Conservation (phyloP, 2,797 vertebrate genomes). For the Loriculus beryllinus region DNA sequence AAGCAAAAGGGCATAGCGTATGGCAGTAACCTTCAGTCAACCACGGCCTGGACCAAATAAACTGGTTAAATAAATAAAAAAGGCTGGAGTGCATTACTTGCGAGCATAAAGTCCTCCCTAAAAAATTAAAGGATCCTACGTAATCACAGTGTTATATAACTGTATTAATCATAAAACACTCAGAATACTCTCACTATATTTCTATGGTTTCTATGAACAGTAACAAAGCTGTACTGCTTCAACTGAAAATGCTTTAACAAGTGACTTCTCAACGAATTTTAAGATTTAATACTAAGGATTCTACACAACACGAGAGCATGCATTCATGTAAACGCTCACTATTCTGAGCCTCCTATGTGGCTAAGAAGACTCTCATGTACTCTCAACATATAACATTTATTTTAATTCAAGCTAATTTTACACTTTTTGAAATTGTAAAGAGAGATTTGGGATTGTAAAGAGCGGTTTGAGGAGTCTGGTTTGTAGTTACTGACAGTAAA, state of each 20-base stretch:
- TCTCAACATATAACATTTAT: not conserved
- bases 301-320: fast-evolving
- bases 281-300: not conserved
- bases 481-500: not conserved
- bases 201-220: not conserved
- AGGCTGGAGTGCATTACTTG: not conserved
- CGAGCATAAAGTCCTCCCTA: fast-evolving
- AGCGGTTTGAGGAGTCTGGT: not conserved
- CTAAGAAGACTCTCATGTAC: not conserved
- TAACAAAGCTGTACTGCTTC: not conserved
- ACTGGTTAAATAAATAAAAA: not conserved
- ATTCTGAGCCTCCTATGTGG: not conserved
- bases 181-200: not conserved
- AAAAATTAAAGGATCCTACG: not conserved
- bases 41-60: not conserved
- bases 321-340: not conserved
- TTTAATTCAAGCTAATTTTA: not conserved
- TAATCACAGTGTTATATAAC: not conserved
- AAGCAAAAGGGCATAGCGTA: not conserved
- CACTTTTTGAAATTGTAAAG: not conserved
- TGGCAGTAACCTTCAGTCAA: not conserved
- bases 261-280: not conserved
- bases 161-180: not conserved
- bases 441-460: not conserved
- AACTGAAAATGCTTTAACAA: not conserved